phyloP scores from a whole-genome alignment of 2,797 vertebrate genomes.

The Tamandua tetradactyla region DNA sequence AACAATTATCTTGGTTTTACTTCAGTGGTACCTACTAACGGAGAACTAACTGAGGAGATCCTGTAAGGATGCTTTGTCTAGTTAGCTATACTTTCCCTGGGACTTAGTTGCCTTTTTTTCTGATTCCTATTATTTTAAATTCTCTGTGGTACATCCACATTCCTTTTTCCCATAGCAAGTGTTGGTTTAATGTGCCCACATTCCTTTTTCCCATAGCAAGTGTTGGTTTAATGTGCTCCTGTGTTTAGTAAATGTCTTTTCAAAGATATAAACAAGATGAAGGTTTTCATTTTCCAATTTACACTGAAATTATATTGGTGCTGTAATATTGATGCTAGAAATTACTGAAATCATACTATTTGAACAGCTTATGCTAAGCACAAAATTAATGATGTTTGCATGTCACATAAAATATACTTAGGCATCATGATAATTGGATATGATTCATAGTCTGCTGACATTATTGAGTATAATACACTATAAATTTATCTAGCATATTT shows the following conservation, averaged over 20 bases:
- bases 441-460: conserved; percentile 73
- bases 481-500: conserved; percentile 56
- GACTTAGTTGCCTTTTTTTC: not conserved
- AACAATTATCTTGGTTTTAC: not conserved
- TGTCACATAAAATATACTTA: conserved; percentile 65
- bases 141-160: not conserved
- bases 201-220: not conserved
- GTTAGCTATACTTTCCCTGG: not conserved
- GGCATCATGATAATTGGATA: conserved; percentile 71
- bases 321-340: conserved; percentile 60
- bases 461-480: conserved; percentile 75
- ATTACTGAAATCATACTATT: conserved; percentile 65
- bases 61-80: not conserved
- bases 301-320: conserved; percentile 65
- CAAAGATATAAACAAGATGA: conserved; percentile 52
- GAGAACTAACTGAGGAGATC: not conserved
- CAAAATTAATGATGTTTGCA: conserved; percentile 74
- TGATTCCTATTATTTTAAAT: not conserved
- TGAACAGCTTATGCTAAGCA: conserved; percentile 71
- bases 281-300: conserved; percentile 72
- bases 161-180: not conserved
- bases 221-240: not conserved
- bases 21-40: not conserved
- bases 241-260: conserved; percentile 64
- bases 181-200: not conserved